Base-by-base conservation (phyloP, 1,140 invertebrate genomes). In the Drosophila jambulina region DNA sequence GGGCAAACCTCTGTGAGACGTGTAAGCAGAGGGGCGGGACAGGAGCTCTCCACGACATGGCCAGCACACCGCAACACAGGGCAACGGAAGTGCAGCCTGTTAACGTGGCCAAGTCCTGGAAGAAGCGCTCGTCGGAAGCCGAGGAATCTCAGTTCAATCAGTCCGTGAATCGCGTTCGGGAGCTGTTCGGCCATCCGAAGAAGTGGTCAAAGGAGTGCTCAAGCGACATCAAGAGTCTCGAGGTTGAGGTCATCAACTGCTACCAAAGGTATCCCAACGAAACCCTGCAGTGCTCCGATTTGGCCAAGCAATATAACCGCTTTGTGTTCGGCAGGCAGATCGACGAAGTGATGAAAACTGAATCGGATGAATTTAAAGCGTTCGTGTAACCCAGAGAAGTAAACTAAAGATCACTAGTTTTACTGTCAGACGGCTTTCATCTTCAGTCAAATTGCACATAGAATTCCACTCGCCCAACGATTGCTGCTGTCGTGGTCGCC, bases 91-190 rank as follows among this genome's bases (percentile, higher is more conserved):
- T 29, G 27, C 32, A 56, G 1, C 29, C 43, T n/a, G 42, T 38
- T 8, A 29, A 53, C 21, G 65, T 43, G 13, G 58, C 57, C 21
- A 23, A 49, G 62, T 25, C 67, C 13, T 83, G 76, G 62, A 38
- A 72, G n/a, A 76, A 68, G 10, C 84, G 72, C 29, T 74, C 84
- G 0, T 49, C 48, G 7, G 84, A 88, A 36, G 63, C 75, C 5
- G 85, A 88, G 36, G 85, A 90, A 45, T 29, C 38, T 3, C 84
- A 88, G 13, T 88, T 84, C 40, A 54, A 42, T n/a, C 69, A 75
- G n/a, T 75, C 78, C 17, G 4, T 88, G n/a, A 59, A 72, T 6
- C 85, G 78, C 42, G 70, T 90, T 7, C 61, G 84, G 25, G 54
- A 78, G 36, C 27, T 88, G 12, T 88, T 88, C 25, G 70, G 69